phyloP scores from a whole-genome alignment of 1,140 invertebrate genomes.

The Helicoverpa zea region DNA sequence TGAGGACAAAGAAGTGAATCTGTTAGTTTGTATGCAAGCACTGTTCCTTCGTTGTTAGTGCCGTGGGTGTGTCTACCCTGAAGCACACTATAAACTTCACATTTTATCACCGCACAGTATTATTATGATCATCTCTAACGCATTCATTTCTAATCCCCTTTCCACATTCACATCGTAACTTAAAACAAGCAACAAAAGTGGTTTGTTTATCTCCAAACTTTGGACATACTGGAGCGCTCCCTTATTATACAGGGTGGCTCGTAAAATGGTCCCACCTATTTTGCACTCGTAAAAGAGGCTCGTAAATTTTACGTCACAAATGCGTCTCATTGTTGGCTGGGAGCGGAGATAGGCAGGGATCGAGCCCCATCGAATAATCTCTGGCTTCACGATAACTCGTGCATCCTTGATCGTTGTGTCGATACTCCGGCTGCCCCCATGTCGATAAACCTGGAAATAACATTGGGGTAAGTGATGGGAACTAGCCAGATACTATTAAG shows the following conservation, averaged over 20 bases:
- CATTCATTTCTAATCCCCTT: not conserved
- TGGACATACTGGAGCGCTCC: conserved; percentile 46
- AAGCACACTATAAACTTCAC: not conserved
- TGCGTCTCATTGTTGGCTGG: conserved; percentile 70
- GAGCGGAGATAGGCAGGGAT: conserved; percentile 59
- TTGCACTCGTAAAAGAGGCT: conserved; percentile 80
- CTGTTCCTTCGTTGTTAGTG: not conserved
- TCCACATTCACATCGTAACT: not conserved
- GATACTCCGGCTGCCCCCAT: conserved; percentile 28
- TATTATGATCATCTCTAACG: conserved; percentile 5
- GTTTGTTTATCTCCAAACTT: conserved; percentile 10
- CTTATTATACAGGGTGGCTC: conserved; percentile 74
- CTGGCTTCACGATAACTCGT: conserved; percentile 62
- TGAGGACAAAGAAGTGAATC: conserved; percentile 17
- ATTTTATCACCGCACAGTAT: not conserved
- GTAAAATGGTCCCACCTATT: conserved; percentile 78
- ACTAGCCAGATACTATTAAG: not conserved
- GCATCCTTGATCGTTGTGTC: conserved; percentile 48
- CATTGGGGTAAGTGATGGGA: not conserved
- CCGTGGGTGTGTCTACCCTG: conserved; percentile 5
- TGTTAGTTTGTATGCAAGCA: conserved; percentile 2
- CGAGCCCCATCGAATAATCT: conserved; percentile 60
- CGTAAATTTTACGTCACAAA: conserved; percentile 81
- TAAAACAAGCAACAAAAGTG: not conserved
- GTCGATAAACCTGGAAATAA: conserved; percentile 20